Base-by-base conservation (phyloP, 53 echinoderm and acorn worm genomes). In the Arbacia lixula region DNA sequence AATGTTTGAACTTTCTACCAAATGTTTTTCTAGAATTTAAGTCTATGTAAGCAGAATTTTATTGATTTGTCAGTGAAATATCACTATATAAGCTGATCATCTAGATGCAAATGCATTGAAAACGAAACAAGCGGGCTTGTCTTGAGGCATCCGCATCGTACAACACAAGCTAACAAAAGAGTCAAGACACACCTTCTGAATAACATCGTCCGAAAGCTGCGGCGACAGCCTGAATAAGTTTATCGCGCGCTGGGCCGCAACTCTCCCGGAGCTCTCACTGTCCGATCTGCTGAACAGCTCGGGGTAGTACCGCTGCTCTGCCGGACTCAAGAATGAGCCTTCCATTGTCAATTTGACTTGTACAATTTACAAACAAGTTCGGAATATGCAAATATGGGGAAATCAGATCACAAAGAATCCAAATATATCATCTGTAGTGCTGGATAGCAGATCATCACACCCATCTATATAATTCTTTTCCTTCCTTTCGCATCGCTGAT, bases 211-310 rank as follows among this genome's bases (percentile, higher is more conserved):
- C 10, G 86, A 74, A 58, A 94, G 72, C 52, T 86, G 86, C 16
- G 94, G 90, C 2, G 72, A 67, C 76, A 86, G 52, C 75, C 36
- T 52, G 71, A 94, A 94, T 19, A 94, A 72, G 26, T 81, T 85
- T 25, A 60, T 41, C 33, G 71, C 94, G 31, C 87, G 86, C 60
- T 49, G 74, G 34, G 86, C 67, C 83, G 86, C 83, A 27, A 94
- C 88, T 34, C 86, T 85, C 5, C 94, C 94, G 16, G 91, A 66
- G 84, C 76, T 88, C 66, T 94, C 94, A 53, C 49, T 71, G 85
- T 94, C 94, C 40, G 88, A 77, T 28, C 75, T 86, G 89, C 91
- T 91, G 84, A 94, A 91, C 83, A 91, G 74, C 69, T 91, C 86
- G 66, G 94, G 86, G 52, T 85, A 94, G 75, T 57, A 88, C 61